phyloP scores from a whole-genome alignment of 2,113 vertebrate species.

The Synchiropus splendidus region DNA sequence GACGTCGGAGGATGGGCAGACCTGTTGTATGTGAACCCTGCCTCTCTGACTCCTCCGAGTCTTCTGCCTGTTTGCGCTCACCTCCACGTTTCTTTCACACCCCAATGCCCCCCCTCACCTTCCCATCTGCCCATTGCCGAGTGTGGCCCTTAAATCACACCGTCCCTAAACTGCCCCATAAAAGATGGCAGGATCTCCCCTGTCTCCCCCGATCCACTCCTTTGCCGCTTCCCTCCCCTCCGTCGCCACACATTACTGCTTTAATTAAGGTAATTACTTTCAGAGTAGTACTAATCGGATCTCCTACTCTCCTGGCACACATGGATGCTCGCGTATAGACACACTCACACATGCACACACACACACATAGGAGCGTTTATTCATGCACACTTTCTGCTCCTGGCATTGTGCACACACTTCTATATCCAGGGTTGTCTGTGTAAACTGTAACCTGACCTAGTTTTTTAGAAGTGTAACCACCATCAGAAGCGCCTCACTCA shows the following conservation, averaged over 20 bases:
- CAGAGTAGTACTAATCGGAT: slow-evolving; percentile 72
- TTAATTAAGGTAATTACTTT: slow-evolving; percentile 79
- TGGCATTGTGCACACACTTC: slow-evolving; percentile 32
- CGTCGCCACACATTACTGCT: slow-evolving; percentile 66
- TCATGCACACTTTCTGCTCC: slow-evolving; percentile 21
- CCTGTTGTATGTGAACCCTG: too few relatives aligned
- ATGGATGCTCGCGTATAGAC: slow-evolving; percentile 1
- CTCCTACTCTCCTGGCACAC: slow-evolving; percentile 49
- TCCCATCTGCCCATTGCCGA: slow-evolving; percentile 21
- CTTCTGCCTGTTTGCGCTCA: slow-evolving; percentile 1
- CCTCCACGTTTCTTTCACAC: slow-evolving; percentile 19
- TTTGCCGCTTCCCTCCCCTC: slow-evolving; percentile 29
- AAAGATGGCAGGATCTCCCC: slow-evolving; percentile 58
- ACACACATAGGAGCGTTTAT: slow-evolving; percentile 15
- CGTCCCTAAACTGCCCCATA: slow-evolving; percentile 63
- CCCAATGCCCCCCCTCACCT: slow-evolving; percentile 14
- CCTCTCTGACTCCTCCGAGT: neutral
- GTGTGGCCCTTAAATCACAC: slow-evolving; percentile 63
- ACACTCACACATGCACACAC: slow-evolving; percentile 6
- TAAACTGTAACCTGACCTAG: slow-evolving; percentile 41
- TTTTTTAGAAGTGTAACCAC: slow-evolving; percentile 16
- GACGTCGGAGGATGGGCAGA: too few relatives aligned
- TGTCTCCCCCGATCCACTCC: slow-evolving; percentile 27
- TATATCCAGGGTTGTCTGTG: slow-evolving; percentile 18
- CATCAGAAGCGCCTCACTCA: neutral